Evolutionary conservation across 2,888 invertebrate genomes (phyloP).

Genomic region (Leucozona laternaria): DNA sequence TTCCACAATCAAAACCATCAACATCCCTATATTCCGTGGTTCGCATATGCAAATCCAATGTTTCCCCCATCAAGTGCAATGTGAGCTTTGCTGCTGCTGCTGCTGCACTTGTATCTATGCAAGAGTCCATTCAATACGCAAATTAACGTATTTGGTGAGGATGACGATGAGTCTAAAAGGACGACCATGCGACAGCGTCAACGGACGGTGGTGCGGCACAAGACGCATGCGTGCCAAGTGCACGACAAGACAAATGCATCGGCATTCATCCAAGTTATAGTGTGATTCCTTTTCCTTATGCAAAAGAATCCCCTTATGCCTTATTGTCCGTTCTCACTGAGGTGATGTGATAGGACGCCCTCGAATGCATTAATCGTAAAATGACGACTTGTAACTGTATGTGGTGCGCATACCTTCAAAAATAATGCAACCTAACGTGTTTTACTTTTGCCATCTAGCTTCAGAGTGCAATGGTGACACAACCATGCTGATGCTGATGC

Average conservation of each 20-base stretch:
- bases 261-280: constrained; percentile 25
- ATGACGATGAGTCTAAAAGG: background rate
- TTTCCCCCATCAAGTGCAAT: constrained; percentile 51
- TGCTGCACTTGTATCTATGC: constrained; percentile 65
- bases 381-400: constrained; percentile 45
- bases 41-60: constrained; percentile 41
- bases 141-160: background rate
- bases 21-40: constrained; percentile 8
- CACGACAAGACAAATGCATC: constrained; percentile 64
- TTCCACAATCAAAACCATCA: constrained; percentile 8
- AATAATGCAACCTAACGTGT: constrained; percentile 11
- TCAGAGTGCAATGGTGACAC: constrained; percentile 50
- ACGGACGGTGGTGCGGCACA: constrained; percentile 40
- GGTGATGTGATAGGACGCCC: constrained; percentile 24
- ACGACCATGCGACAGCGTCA: background rate
- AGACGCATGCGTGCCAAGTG: constrained; percentile 74
- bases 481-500: constrained; percentile 2
- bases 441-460: background rate
- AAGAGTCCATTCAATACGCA: constrained; percentile 32
- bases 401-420: constrained; percentile 22
- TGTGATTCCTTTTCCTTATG: constrained; percentile 50
- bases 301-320: constrained; percentile 33
- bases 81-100: constrained; percentile 56
- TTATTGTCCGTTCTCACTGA: constrained; percentile 4
- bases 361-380: constrained; percentile 33